Evolutionary conservation across 2,888 invertebrate genomes (phyloP), one percentile per base, ranked within the genome.

Genomic region (Drosophila nr. medialis): DNA sequence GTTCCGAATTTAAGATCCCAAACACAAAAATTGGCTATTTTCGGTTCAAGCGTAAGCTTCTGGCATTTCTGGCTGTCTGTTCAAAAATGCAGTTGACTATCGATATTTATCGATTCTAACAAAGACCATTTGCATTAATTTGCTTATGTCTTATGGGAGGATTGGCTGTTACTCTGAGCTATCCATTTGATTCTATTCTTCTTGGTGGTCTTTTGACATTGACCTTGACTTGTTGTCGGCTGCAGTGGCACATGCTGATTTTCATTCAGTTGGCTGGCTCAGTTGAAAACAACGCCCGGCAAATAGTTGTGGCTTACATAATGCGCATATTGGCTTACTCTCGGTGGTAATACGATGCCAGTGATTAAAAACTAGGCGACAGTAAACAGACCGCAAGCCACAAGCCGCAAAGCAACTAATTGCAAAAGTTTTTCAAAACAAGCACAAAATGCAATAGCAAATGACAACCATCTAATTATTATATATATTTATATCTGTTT

Each of bases 321-420:
- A 50, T 30, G 50, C 50, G 27, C 30, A 50, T n/a, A 29, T 50
- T 49, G 29, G 29, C 50, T 50, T 50, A 29, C 29, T 29, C 29
- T 11, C 18, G 27, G 49, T 2, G 49, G 55, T 55, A 55, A 55
- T 29, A 29, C 27, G 55, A 55, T 55, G 27, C 38, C 38, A 29
- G 21, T 54, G n/a, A 38, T 38, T 24, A 13, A 18, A 27, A 27
- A 49, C 18, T 11, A 27, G 24, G 29, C 50, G 50, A 1, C 50
- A 50, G 27, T n/a, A 13, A 38, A 40, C 55, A 27, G 29, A 40
- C 55, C 55, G 21, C 29, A 42, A 4, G 18, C 24, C 48, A 10
- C 27, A 49, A 15, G 27, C 15, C 48, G 4, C 27, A 49, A 49
- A 21, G 10, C 21, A 2, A 30, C 56, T 56, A 30, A 56, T 56